A percentile compares a stretch with the other conserved stretches of the same genome.
These are phyloP conservation scores for Pyrgus malvae DNA, from an alignment of 2,888 invertebrate genomes.

Conservation along the genomic window DNA sequence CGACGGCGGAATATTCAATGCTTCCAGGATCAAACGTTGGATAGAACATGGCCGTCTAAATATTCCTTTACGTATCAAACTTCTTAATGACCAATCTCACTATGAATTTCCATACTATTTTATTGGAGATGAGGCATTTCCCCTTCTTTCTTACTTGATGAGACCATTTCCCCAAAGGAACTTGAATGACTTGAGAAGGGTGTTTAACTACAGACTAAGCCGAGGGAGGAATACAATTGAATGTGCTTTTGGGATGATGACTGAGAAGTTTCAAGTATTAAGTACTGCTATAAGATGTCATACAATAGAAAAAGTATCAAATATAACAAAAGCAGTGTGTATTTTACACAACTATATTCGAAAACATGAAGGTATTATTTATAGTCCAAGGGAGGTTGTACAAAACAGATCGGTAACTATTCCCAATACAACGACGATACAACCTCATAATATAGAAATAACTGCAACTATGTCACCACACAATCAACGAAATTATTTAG, in stretches of 20 bases:
- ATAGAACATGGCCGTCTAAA: too few relatives aligned
- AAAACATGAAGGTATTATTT: too few relatives aligned
- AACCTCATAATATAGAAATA: too few relatives aligned
- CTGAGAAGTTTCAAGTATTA: constrained; percentile 27
- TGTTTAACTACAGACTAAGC: constrained; percentile 7
- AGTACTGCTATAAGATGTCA: too few relatives aligned
- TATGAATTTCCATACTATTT: neutral
- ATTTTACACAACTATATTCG: too few relatives aligned
- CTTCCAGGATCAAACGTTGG: constrained; percentile 28
- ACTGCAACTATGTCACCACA: too few relatives aligned
- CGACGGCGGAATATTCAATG: constrained; percentile 25
- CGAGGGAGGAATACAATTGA: constrained; percentile 7
- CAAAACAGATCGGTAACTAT: too few relatives aligned
- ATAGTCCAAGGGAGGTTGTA: too few relatives aligned
- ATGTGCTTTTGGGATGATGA: constrained; percentile 23
- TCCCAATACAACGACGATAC: too few relatives aligned
- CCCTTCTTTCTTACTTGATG: constrained; percentile 17
- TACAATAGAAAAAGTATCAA: too few relatives aligned
- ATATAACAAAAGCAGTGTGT: too few relatives aligned
- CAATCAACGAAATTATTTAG: too few relatives aligned
- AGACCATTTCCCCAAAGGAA: constrained; percentile 5
- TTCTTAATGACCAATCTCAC: neutral
- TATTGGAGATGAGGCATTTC: constrained; percentile 14
- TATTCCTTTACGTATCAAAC: constrained; percentile 20
- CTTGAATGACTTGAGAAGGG: constrained; percentile 9